Base-by-base conservation (phyloP, 2,888 invertebrate genomes). In the Auanema freiburgensis region DNA sequence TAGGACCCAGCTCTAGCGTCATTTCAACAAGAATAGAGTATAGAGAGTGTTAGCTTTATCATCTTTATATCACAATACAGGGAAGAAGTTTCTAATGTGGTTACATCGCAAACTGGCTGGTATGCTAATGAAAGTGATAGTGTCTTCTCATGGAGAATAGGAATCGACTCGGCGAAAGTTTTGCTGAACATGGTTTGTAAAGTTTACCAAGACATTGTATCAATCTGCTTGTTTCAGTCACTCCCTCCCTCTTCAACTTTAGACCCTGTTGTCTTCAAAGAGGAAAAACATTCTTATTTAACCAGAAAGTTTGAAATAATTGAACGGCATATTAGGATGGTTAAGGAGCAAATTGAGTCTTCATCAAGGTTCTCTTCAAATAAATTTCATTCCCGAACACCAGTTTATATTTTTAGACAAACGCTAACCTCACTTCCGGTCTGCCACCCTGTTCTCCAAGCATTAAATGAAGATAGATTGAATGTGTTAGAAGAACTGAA, bases 251-350 rank as follows among this genome's bases (percentile, higher is more conserved):
- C 24, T n/a, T 66, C 72, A 43, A 70, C 73, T n/a, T 43, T 76
- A 12, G 76, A 76, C 62, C 76, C 76, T 12, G 63, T 74, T 1
- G 69, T 76, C 49, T 70, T 67, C 49, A 71, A 71, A 54, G 75
- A 75, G 41, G 73, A 71, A 53, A 55, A 66, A 14, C 16, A 51
- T n/a, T 51, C 59, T 0, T 72, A 71, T 43, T 21, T 72, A 0
- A 57, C 49, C n/a, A 64, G 59, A 41, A 67, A 72, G 42, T 33
- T 67, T 8, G 54, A 66, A 43, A 57, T 74, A 11, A 62, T 76
- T 11, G 67, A 73, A 11, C 49, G 61, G 16, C 73, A 72, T 53
- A 59, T 76, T 43, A 54, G 63, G n/a, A 55, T 67, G 50, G 25
- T 74, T 44, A 63, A 55, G 10, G 51, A 66, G 25, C 69, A 57